Percentiles rank a stretch among this genome's conserved stretches.
Conservation (phyloP, 2,113 vertebrate genomes). For the Emydocephalus ijimae region DNA sequence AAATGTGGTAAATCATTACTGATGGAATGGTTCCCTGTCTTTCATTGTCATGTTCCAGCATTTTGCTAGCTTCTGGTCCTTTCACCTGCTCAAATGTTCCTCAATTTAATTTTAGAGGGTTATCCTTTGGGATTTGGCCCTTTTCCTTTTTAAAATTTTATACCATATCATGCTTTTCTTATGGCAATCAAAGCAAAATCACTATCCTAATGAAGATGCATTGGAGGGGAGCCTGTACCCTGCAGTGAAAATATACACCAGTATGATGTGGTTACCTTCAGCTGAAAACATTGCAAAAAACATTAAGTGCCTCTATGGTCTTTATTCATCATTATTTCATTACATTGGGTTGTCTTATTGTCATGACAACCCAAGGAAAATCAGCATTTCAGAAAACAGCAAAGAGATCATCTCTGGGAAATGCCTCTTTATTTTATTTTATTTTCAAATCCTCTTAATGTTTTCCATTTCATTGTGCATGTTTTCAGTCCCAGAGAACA, state of each 20-base stretch:
- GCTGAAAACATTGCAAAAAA: constrained; percentile 25
- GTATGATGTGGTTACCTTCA: background rate
- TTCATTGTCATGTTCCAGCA: constrained; percentile 53
- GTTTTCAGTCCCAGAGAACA: background rate
- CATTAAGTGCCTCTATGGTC: background rate
- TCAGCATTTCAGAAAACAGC: accelerated
- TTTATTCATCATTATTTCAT: constrained; percentile 31
- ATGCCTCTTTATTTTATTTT: background rate
- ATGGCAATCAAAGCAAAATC: constrained; percentile 38
- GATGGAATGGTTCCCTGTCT: constrained; percentile 52
- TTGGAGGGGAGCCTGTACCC: background rate
- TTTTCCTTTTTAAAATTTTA: constrained; percentile 33
- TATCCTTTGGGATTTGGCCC: background rate
- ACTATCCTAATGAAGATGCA: constrained; percentile 47
- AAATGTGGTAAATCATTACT: constrained; percentile 63
- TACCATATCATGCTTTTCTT: constrained; percentile 27
- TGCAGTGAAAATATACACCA: background rate
- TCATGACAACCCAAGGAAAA: constrained; percentile 15
- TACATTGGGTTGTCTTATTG: constrained; percentile 11
- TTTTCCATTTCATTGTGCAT: background rate
- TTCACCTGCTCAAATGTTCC: constrained; percentile 35
- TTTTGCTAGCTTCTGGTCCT: constrained; percentile 43
- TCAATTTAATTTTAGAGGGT: background rate
- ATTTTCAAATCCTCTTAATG: background rate
- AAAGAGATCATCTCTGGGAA: constrained; percentile 17